Evolutionary conservation across 2,888 invertebrate species (phyloP).

Genomic region (Ochropleura plecta): DNA sequence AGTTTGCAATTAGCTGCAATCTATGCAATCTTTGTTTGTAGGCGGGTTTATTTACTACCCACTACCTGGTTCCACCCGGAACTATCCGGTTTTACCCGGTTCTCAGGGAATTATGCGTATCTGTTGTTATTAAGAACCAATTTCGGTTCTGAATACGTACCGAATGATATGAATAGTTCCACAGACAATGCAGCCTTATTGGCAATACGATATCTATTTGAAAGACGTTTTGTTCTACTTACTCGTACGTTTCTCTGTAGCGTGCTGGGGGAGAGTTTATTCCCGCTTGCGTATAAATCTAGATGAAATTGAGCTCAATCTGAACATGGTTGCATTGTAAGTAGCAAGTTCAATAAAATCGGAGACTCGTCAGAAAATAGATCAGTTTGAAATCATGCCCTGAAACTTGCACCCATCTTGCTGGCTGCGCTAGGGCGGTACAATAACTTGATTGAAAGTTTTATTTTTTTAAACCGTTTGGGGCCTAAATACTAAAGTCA

Average conservation of each 20-base stretch:
- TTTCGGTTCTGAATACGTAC: constrained; percentile 10
- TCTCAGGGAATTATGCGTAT: neutral
- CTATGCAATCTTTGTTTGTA: constrained; percentile 38
- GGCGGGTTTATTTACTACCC: constrained; percentile 29
- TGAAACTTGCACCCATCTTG: too few species aligned
- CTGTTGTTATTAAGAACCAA: constrained; percentile 10
- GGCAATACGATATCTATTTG: constrained; percentile 2
- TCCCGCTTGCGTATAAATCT: neutral
- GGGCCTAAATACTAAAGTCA: too few species aligned
- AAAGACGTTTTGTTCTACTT: neutral
- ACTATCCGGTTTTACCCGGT: neutral
- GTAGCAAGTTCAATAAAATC: neutral
- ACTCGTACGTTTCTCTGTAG: neutral
- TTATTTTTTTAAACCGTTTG: too few species aligned
- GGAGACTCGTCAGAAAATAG: neutral
- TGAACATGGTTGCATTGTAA: neutral
- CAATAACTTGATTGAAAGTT: too few species aligned
- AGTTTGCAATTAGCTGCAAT: constrained; percentile 56
- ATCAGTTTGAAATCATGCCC: neutral
- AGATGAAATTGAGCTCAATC: neutral
- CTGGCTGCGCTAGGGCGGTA: too few species aligned
- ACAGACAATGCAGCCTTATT: neutral
- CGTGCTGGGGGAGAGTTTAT: constrained; percentile 6
- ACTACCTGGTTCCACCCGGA: neutral
- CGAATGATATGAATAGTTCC: neutral